These are phyloP conservation scores for Tetropium fuscum DNA, from an alignment of 2,888 invertebrate genomes.

Conservation along the genomic window DNA sequence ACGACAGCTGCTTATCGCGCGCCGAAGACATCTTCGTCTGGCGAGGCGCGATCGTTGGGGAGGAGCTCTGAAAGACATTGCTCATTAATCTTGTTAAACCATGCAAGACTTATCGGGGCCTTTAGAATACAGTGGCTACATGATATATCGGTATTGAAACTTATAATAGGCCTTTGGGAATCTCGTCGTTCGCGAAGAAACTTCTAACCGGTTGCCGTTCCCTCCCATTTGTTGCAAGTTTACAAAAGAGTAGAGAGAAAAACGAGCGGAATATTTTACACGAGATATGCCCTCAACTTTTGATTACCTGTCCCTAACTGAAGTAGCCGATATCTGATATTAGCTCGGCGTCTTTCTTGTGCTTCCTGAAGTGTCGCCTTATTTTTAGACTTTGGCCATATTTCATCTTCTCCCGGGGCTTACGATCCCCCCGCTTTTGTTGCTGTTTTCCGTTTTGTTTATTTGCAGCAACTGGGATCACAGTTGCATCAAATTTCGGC, in stretches of 20 bases:
- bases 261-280: slow-evolving; percentile 59
- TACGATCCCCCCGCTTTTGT: no score
- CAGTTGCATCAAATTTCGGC: no score
- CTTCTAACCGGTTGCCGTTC: slow-evolving; percentile 40
- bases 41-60: slow-evolving; percentile 26
- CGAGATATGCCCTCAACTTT: slow-evolving; percentile 55
- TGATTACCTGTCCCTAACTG: slow-evolving; percentile 58
- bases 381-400: slow-evolving; percentile 21
- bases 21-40: slow-evolving; percentile 29
- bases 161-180: slow-evolving; percentile 63
- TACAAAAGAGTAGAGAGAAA: slow-evolving; percentile 55
- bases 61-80: slow-evolving; percentile 59
- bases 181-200: slow-evolving; percentile 44
- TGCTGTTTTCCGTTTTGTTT: no score
- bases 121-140: slow-evolving; percentile 59
- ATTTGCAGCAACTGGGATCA: no score
- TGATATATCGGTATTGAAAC: slow-evolving; percentile 66
- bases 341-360: slow-evolving; percentile 39
- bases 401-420: no score
- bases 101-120: slow-evolving; percentile 64
- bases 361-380: slow-evolving; percentile 37
- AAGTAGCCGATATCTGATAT: slow-evolving; percentile 50
- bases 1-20: slow-evolving; percentile 25
- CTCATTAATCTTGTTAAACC: slow-evolving; percentile 66
- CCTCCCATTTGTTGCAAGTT: slow-evolving; percentile 57